Percentiles rank a stretch among this genome's conserved stretches.
These are phyloP conservation scores for Camponotus floridanus DNA, from an alignment of 1,140 invertebrate genomes.

Conservation along the genomic window DNA sequence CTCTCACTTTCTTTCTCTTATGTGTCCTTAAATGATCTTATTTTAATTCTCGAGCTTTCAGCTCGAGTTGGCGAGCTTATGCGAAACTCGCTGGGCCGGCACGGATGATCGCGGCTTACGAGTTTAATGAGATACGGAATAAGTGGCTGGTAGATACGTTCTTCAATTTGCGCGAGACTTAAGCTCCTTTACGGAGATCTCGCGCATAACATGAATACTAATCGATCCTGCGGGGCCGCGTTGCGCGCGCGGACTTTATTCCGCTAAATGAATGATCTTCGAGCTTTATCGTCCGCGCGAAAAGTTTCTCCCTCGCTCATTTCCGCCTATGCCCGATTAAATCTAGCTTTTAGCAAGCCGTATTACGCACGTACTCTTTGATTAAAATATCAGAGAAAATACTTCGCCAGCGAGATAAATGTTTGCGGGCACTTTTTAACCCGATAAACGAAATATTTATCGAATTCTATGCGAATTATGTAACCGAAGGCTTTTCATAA, in stretches of 20 bases:
- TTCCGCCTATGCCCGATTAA: not conserved
- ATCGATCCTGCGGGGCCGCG: conserved; percentile 15
- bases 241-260: conserved; percentile 35
- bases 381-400: not conserved
- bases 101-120: conserved; percentile 46
- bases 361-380: conserved; percentile 8
- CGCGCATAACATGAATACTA: conserved; percentile 57
- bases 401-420: not conserved
- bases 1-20: not conserved
- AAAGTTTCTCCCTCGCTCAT: not conserved
- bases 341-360: conserved; percentile 41
- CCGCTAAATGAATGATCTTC: conserved; percentile 52
- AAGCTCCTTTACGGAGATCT: conserved; percentile 49
- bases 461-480: not conserved
- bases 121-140: conserved; percentile 54
- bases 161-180: conserved; percentile 56
- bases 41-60: not conserved
- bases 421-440: not conserved
- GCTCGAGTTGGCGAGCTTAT: conserved; percentile 3
- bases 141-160: conserved; percentile 45
- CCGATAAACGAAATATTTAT: not conserved
- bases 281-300: conserved; percentile 28
- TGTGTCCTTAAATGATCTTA: no score
- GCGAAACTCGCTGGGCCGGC: not conserved
- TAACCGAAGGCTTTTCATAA: not conserved